Percentiles rank a stretch among this genome's conserved stretches.
phyloP scores from a whole-genome alignment of 1,140 invertebrate species.

The Drosophila novamexicana region DNA sequence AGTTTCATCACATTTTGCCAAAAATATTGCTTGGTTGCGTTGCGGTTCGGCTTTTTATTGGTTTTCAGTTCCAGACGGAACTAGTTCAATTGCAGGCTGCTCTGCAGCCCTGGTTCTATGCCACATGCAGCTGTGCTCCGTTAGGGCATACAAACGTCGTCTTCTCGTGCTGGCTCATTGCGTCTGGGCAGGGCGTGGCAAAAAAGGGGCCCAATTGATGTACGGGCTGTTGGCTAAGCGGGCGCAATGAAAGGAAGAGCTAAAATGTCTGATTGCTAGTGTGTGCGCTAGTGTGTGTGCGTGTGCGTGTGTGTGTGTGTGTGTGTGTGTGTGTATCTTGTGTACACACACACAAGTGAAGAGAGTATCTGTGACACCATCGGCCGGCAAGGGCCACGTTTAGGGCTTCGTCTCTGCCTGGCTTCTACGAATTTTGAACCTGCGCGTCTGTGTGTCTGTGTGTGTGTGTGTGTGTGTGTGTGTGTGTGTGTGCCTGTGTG shows the following conservation, averaged over 20 bases:
- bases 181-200: conserved; percentile 18
- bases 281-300: not conserved
- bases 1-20: no score
- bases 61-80: no score
- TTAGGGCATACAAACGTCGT: not conserved
- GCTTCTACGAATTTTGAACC: conserved; percentile 30
- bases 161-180: not conserved
- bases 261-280: not conserved
- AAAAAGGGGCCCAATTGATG: not conserved
- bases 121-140: no score
- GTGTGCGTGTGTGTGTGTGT: conserved; percentile 6
- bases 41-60: no score
- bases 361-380: conserved; percentile 9
- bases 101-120: no score
- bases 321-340: not conserved
- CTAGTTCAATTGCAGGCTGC: no score
- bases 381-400: conserved; percentile 22
- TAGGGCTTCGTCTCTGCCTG: conserved; percentile 36
- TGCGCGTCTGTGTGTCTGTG: conserved; percentile 1
- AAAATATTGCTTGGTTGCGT: no score
- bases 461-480: conserved; percentile 2
- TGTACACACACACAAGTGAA: not conserved
- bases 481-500: conserved; percentile 8
- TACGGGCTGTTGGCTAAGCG: conserved; percentile 2
- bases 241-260: conserved; percentile 11